Evolutionary conservation across 2,113 vertebrate genomes (phyloP), one percentile per base, ranked within the genome.

Genomic region (Larimichthys crocea): DNA sequence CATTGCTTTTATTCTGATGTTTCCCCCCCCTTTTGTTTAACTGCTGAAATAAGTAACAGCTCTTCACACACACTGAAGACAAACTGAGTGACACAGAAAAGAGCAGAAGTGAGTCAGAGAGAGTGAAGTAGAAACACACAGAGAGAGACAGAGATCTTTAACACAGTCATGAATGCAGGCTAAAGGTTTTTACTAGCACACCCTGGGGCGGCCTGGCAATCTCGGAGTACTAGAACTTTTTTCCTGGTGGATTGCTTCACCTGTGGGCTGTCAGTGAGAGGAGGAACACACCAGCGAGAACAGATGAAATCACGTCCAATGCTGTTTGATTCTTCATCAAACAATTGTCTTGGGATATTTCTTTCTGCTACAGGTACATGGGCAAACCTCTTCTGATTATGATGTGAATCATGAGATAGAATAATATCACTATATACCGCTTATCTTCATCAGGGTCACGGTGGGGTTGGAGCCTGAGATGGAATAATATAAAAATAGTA

Each of bases 171-270:
- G 42, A 64, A 24, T 79, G 48, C n/a, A 68, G 68, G 64, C 79
- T 53, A 42, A 72, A 76, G 79, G 60, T 70, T 81, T 79, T 69
- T 53, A 76, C 78, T 40, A 66, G 49, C n/a, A 80, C 3, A 14
- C 59, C 64, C 49, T 50, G 60, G 52, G 70, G 82, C 64, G 7
- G n/a, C 53, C 76, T 31, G 24, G 24, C 73, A 75, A 61, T 82
- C 52, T 84, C 7, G 35, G 49, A 79, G 72, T 15, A 59, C 75
- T 79, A 61, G 10, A 66, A 85, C 29, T 59, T 67, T 59, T 31
- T 9, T 84, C 69, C 81, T 67, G 52, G 72, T 66, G 76, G 66
- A 52, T 40, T 63, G 55, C 70, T 76, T 77, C 46, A 79, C 75
- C 66, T 83, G 76, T 56, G 52, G 49, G 80, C 74, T 70, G 50